phyloP scores from a whole-genome alignment of 2,888 invertebrate genomes.

The Synergus umbraculus region DNA sequence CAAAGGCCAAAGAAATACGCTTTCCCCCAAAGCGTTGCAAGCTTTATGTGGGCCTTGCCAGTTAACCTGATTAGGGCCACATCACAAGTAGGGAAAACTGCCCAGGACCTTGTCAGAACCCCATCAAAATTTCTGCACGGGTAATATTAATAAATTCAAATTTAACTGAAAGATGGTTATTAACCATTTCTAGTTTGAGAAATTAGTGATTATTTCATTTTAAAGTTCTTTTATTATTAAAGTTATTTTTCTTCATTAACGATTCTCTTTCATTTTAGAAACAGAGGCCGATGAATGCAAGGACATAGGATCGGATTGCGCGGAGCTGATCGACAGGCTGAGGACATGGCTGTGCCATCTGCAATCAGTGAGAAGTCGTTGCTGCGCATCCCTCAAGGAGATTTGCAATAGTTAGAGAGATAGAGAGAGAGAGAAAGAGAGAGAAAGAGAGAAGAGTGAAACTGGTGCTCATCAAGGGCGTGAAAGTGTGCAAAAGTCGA shows the following conservation, averaged over 20 bases:
- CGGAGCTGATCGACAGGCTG: constrained; percentile 77
- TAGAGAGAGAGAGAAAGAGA: constrained; percentile 50
- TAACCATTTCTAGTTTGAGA: too few species aligned
- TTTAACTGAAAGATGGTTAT: too few species aligned
- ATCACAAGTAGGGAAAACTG: too few species aligned
- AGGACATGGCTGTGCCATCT: constrained; percentile 77
- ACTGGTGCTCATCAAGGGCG: constrained; percentile 14
- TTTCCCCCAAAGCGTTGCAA: too few species aligned
- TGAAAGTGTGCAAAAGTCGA: constrained; percentile 47
- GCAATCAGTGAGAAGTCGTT: constrained; percentile 75
- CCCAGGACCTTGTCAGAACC: too few species aligned
- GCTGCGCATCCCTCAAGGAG: constrained; percentile 75
- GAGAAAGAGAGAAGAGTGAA: constrained; percentile 48
- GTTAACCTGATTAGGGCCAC: too few species aligned
- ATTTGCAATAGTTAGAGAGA: constrained; percentile 67
- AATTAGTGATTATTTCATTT: too few species aligned
- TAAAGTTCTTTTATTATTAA: too few species aligned
- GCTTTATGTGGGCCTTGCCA: too few species aligned
- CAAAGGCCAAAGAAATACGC: too few species aligned
- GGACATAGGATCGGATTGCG: constrained; percentile 75
- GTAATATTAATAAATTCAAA: too few species aligned
- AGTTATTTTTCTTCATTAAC: constrained; percentile 40
- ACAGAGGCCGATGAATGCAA: constrained; percentile 75
- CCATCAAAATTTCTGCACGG: too few species aligned
- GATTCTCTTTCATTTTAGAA: constrained; percentile 57